Conservation (phyloP, 2,113 vertebrate genomes). For the Elephantulus edwardii region DNA sequence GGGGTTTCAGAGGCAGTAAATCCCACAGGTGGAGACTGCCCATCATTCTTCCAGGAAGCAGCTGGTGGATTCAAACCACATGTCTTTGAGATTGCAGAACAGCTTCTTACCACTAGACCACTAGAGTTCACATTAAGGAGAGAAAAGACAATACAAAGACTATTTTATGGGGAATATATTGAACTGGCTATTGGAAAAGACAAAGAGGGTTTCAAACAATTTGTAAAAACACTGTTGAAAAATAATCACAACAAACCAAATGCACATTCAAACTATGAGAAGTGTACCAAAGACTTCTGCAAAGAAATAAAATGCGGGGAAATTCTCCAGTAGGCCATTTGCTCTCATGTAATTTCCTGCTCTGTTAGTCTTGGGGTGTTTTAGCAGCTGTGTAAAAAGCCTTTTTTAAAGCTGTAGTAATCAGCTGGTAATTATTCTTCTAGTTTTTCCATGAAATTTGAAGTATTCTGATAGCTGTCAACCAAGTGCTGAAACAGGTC, state of each 20-base stretch:
- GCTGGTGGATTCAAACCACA: too few species aligned
- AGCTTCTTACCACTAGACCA: too few species aligned
- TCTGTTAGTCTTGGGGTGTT: too few species aligned
- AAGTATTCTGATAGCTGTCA: slow-evolving; percentile 7
- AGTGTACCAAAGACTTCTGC: not conserved
- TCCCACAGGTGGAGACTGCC: too few species aligned
- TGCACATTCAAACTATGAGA: not conserved
- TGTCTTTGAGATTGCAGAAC: too few species aligned
- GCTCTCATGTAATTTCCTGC: not conserved
- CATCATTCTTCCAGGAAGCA: too few species aligned
- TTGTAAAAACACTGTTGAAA: not conserved
- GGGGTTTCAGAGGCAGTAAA: too few species aligned
- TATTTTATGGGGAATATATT: not conserved
- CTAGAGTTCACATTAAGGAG: too few species aligned
- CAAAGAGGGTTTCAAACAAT: not conserved
- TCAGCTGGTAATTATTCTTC: not conserved
- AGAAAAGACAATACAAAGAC: not conserved
- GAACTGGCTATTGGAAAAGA: not conserved
- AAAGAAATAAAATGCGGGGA: not conserved
- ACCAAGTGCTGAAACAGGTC: not conserved
- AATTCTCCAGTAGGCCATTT: not conserved
- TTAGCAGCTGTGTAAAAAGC: not conserved
- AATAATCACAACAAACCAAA: not conserved
- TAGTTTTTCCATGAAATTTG: slow-evolving; percentile 19
- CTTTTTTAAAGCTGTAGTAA: not conserved